These are phyloP conservation scores for Onychomys torridus DNA, from an alignment of 2,797 vertebrate species.

Conservation along the genomic window DNA sequence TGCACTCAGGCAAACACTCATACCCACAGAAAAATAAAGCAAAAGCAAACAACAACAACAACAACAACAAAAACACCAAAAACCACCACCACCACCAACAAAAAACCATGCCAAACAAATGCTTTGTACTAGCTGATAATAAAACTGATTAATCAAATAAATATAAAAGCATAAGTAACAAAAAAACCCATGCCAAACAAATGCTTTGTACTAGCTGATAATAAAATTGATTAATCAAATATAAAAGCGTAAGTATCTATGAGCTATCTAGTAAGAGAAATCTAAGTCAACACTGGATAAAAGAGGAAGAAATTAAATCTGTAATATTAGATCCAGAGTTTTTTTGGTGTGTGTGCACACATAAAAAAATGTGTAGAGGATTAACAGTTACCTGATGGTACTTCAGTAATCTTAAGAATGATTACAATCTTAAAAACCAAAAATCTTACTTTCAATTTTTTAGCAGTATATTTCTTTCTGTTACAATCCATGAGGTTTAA, in stretches of 20 bases:
- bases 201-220: not conserved
- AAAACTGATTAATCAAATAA: no score
- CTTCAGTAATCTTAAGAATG: not conserved
- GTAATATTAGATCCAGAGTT: not conserved
- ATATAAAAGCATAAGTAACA: no score
- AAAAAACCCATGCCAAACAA: not conserved
- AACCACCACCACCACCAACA: no score
- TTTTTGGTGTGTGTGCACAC: not conserved
- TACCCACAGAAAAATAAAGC: no score
- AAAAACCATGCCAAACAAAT: no score
- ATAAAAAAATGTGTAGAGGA: not conserved
- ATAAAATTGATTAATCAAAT: constrained; percentile 9
- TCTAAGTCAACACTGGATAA: not conserved
- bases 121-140: no score
- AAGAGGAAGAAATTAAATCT: not conserved
- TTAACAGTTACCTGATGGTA: not conserved
- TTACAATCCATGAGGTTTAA: not conserved
- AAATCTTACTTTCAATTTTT: not conserved
- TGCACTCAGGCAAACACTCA: no score
- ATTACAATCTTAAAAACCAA: not conserved
- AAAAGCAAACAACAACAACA: no score
- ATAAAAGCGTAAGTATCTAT: not conserved
- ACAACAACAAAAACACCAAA: no score
- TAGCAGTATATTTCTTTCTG: not conserved
- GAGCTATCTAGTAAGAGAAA: not conserved